Evolutionary conservation across 2,888 invertebrate genomes (phyloP).

Genomic region (Nomada goodeniana): DNA sequence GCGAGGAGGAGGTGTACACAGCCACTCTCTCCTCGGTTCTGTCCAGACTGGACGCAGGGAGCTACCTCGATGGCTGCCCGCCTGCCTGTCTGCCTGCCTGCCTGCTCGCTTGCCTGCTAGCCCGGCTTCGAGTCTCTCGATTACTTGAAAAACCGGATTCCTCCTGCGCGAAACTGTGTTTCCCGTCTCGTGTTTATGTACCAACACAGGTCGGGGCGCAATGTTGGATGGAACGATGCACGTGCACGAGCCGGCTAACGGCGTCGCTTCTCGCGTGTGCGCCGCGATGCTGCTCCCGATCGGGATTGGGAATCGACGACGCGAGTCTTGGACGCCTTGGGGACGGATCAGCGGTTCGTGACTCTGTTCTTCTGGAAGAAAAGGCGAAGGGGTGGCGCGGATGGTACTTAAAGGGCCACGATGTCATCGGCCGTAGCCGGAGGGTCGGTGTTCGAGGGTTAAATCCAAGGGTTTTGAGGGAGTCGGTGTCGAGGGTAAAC

Average conservation of each 20-base stretch:
- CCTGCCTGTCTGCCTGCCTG: slow-evolving; percentile 65
- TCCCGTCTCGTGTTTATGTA: slow-evolving; percentile 79
- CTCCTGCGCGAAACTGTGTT: slow-evolving; percentile 81
- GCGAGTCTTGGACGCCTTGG: neutral
- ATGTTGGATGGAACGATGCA: slow-evolving; percentile 29
- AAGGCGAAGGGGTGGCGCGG: neutral
- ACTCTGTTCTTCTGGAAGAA: neutral
- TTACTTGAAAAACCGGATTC: slow-evolving; percentile 84
- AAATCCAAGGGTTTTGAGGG: slow-evolving; percentile 72
- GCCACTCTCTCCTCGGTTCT: slow-evolving; percentile 67
- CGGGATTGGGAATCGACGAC: slow-evolving; percentile 23
- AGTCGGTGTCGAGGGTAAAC: slow-evolving; percentile 72
- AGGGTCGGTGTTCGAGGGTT: slow-evolving; percentile 74
- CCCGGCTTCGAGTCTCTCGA: slow-evolving; percentile 75
- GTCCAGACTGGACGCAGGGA: slow-evolving; percentile 62
- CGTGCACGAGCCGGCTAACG: slow-evolving; percentile 32
- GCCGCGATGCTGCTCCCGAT: slow-evolving; percentile 30
- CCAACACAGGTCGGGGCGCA: slow-evolving; percentile 61
- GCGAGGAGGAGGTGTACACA: slow-evolving; percentile 73
- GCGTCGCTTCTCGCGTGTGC: slow-evolving; percentile 26
- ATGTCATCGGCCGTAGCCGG: slow-evolving; percentile 66
- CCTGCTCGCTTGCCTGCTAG: slow-evolving; percentile 58
- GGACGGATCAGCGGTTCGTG: neutral
- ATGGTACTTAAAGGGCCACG: slow-evolving; percentile 62
- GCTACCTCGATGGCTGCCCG: slow-evolving; percentile 71